Evolutionary conservation across 2,113 vertebrate genomes (phyloP).

Genomic region (Poecile atricapillus): DNA sequence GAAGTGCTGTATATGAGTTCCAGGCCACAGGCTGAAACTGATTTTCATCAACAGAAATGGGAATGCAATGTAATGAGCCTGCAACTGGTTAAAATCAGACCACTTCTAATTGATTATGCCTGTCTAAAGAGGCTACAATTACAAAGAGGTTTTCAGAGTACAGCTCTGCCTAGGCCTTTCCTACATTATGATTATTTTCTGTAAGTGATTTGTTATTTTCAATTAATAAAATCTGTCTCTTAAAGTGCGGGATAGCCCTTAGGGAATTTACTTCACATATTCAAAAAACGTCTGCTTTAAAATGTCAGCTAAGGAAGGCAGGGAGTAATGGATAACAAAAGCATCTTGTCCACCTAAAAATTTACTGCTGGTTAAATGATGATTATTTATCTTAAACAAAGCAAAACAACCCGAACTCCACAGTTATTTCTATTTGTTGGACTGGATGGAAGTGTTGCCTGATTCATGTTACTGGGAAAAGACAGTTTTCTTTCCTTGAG

Average conservation of each 20-base stretch:
- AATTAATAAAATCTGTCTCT: constrained; percentile 70
- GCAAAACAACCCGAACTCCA: not conserved
- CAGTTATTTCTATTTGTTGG: not conserved
- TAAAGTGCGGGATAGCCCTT: constrained; percentile 49
- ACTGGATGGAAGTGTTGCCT: not conserved
- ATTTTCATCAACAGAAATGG: constrained; percentile 73
- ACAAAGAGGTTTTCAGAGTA: constrained; percentile 64
- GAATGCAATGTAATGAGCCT: constrained; percentile 71
- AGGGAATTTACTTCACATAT: constrained; percentile 66
- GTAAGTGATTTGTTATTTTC: constrained; percentile 72
- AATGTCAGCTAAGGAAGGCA: not conserved
- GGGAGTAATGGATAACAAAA: constrained; percentile 18
- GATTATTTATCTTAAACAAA: constrained; percentile 21
- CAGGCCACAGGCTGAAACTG: constrained; percentile 70
- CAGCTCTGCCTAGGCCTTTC: constrained; percentile 45
- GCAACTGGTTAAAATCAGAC: constrained; percentile 76
- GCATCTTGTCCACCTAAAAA: constrained; percentile 2
- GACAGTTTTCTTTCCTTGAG: not conserved
- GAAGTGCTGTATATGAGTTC: constrained; percentile 72
- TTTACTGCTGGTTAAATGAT: not conserved
- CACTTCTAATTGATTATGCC: constrained; percentile 73
- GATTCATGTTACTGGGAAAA: not conserved
- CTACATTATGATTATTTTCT: constrained; percentile 61
- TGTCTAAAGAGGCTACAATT: constrained; percentile 64
- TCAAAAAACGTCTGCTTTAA: constrained; percentile 30